Conservation (phyloP, 2,888 invertebrate species). For the Pyrrhia umbra region DNA sequence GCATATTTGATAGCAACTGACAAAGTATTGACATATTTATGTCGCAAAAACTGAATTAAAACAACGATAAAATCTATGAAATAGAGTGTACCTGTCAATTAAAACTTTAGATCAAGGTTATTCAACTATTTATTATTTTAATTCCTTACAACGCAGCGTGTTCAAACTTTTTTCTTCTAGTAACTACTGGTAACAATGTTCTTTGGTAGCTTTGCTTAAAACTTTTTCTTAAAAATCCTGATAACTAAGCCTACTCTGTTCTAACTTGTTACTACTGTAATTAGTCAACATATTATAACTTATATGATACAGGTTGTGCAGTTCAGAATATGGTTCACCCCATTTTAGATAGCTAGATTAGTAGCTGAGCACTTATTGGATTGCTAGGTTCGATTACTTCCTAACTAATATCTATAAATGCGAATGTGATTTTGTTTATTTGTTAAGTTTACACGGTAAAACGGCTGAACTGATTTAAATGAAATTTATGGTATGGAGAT, state of each 20-base stretch:
- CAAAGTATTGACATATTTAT: neutral
- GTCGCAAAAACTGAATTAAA: neutral
- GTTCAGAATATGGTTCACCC: neutral
- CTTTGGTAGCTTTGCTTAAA: no score
- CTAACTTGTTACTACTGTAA: neutral
- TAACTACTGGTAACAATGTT: neutral
- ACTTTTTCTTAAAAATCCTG: no score
- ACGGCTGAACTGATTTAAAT: no score
- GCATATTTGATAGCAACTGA: no score
- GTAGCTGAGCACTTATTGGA: no score
- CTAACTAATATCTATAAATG: no score
- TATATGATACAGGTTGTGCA: neutral
- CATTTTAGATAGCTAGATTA: no score
- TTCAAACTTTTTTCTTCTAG: neutral
- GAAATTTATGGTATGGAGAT: no score
- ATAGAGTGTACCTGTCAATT: neutral
- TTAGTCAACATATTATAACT: neutral
- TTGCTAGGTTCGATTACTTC: no score
- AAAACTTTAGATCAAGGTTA: neutral
- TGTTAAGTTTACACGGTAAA: no score
- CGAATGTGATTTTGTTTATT: no score
- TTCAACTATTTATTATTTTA: neutral
- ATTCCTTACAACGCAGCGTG: neutral
- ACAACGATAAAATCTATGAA: constrained; percentile 1
- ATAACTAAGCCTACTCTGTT: neutral